Conservation (phyloP, 2,888 invertebrate species). For the Thysanoteuthis rhombus region DNA sequence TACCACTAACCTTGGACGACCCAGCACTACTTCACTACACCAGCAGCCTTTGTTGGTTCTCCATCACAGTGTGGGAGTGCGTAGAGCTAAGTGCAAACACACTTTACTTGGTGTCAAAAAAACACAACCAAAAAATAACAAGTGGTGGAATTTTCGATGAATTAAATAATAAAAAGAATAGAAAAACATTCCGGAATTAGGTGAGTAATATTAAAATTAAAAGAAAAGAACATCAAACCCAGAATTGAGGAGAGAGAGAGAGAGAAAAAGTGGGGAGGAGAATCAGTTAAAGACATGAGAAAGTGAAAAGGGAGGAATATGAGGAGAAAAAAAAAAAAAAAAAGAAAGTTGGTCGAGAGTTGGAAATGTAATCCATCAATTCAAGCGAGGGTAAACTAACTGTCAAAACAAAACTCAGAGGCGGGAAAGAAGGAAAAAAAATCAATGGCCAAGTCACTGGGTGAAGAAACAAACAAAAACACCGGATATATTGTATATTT, state of each 20-base stretch:
- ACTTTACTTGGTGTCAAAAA: neutral
- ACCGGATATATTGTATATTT: neutral
- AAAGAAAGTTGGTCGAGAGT: neutral
- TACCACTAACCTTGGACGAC: no score
- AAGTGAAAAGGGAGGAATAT: no score
- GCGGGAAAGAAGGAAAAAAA: neutral
- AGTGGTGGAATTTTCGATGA: neutral
- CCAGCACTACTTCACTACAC: no score
- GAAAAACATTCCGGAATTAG: neutral
- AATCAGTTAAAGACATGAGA: no score
- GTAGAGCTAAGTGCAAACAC: neutral
- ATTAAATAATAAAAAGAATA: neutral
- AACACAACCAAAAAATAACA: neutral
- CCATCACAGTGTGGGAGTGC: no score
- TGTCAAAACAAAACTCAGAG: neutral
- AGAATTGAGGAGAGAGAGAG: no score
- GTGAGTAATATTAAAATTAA: slow-evolving; percentile 12
- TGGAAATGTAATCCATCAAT: neutral
- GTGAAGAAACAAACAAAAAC: neutral
- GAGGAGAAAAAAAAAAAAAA: no score
- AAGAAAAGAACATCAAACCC: neutral
- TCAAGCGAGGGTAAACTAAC: neutral
- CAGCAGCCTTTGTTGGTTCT: no score
- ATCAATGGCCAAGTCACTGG: neutral
- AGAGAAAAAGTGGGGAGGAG: neutral